phyloP scores from a whole-genome alignment of 2,113 vertebrate genomes.

The Taurulus bubalis region DNA sequence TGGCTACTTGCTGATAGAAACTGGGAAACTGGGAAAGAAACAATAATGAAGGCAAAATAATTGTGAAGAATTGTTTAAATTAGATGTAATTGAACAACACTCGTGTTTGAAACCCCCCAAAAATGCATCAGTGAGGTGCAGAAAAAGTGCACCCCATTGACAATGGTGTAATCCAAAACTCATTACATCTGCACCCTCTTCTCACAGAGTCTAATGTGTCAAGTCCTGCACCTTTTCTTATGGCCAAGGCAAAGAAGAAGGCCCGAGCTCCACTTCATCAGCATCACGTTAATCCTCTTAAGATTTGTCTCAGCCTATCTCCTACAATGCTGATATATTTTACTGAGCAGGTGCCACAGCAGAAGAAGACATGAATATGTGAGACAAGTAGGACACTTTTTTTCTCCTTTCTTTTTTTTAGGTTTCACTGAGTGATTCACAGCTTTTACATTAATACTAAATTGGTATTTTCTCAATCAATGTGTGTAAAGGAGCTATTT shows the following conservation, averaged over 20 bases:
- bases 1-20: not conserved
- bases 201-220: not conserved
- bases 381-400: not conserved
- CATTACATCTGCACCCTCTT: not conserved
- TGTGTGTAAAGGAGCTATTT: not conserved
- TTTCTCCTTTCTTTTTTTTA: not conserved
- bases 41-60: not conserved
- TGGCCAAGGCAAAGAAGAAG: not conserved
- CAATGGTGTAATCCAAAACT: not conserved
- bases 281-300: not conserved
- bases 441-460: not conserved
- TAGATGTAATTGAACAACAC: not conserved
- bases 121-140: no score
- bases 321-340: not conserved
- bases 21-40: not conserved
- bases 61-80: not conserved
- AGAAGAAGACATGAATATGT: not conserved
- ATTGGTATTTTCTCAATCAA: not conserved
- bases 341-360: not conserved
- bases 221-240: not conserved
- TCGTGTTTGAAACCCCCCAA: no score
- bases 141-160: no score
- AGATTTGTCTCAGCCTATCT: not conserved
- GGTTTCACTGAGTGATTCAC: not conserved
- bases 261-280: not conserved